Conservation (phyloP, 2,113 vertebrate species). For the Saccopteryx leptura region DNA sequence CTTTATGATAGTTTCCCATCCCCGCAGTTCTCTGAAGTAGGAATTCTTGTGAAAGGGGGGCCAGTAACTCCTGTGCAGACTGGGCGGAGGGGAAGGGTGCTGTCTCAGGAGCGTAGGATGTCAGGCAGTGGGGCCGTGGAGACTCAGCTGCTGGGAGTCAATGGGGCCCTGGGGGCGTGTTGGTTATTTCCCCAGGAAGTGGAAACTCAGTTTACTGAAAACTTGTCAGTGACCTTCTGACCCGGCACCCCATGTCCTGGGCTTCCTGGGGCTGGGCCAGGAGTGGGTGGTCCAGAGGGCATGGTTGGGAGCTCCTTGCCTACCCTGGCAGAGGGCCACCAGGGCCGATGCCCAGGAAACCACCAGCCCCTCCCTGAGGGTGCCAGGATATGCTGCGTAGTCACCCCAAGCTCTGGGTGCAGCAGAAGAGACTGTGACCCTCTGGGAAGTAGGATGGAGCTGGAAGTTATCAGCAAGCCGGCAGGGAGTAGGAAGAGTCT, state of each 20-base stretch:
- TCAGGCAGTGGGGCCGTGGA: too few relatives aligned
- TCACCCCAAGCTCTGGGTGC: not conserved
- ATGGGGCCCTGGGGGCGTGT: not conserved
- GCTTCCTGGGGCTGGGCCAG: not conserved
- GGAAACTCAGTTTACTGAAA: not conserved
- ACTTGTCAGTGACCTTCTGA: not conserved
- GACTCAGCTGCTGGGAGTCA: not conserved
- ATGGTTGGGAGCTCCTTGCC: not conserved
- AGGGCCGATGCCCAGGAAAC: not conserved
- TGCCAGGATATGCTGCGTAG: rapidly evolving
- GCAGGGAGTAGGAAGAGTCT: too few relatives aligned
- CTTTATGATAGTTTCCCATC: rapidly evolving
- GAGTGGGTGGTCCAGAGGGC: not conserved
- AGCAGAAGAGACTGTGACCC: not conserved
- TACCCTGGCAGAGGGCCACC: not conserved
- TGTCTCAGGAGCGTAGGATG: too few relatives aligned
- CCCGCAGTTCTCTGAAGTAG: rapidly evolving
- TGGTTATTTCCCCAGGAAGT: not conserved
- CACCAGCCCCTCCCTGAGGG: not conserved
- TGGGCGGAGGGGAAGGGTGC: rapidly evolving
- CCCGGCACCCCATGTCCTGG: not conserved
- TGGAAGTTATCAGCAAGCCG: not conserved
- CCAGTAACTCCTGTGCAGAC: not conserved
- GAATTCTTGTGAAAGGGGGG: not conserved
- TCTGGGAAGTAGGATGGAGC: not conserved